Percentiles rank a stretch among this genome's conserved stretches.
Evolutionary conservation across 92 coral and sea anemone genomes (phyloP).

Genomic region (Diadumene lineata): DNA sequence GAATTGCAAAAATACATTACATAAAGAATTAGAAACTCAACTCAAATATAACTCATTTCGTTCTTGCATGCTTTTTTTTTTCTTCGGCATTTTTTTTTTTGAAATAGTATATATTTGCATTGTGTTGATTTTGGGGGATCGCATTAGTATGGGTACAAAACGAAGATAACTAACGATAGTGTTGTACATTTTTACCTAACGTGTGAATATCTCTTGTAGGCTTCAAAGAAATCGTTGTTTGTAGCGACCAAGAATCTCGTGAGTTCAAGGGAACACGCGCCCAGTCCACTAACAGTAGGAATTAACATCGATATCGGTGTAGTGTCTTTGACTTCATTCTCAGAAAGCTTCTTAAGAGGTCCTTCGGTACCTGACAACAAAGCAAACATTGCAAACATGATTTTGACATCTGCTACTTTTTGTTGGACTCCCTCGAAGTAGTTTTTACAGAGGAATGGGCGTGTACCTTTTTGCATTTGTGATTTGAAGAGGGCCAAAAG

Average conservation of each 20-base stretch:
- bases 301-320: slow-evolving; percentile 77
- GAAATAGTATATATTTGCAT: no score
- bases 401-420: no score
- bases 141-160: neutral
- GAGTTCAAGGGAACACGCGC: slow-evolving; percentile 67
- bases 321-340: slow-evolving; percentile 37
- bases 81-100: no score
- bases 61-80: no score
- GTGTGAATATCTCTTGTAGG: slow-evolving; percentile 34
- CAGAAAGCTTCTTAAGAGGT: slow-evolving; percentile 23
- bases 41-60: no score
- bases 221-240: slow-evolving; percentile 69
- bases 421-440: no score
- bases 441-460: no score
- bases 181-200: slow-evolving; percentile 19
- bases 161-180: neutral
- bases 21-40: no score
- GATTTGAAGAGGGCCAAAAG: no score
- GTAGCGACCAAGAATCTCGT: slow-evolving; percentile 51
- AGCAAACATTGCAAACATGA: neutral
- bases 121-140: neutral
- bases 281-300: slow-evolving; percentile 64
- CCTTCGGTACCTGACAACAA: slow-evolving; percentile 3
- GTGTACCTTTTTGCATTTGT: no score
- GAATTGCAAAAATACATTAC: no score